A percentile compares a stretch with the other conserved stretches of the same genome.
These are phyloP conservation scores for Hypselothyrea guttata DNA, from an alignment of 2,888 invertebrate genomes.

Conservation along the genomic window DNA sequence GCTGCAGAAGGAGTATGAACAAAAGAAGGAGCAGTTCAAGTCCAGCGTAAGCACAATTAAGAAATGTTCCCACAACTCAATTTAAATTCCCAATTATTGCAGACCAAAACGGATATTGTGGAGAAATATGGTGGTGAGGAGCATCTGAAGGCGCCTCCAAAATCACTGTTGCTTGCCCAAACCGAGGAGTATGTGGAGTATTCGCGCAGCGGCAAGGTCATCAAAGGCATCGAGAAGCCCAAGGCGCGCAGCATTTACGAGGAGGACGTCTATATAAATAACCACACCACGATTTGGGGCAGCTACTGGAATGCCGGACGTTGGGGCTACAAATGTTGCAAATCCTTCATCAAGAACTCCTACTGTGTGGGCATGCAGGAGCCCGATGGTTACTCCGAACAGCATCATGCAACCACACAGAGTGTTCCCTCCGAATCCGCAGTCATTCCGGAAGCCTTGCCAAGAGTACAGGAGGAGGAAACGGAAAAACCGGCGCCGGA, in stretches of 20 bases:
- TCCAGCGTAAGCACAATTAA: constrained; percentile 83
- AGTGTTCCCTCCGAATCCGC: constrained; percentile 2
- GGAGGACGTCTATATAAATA: constrained; percentile 95
- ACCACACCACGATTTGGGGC: constrained; percentile 98
- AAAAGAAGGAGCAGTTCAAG: constrained; percentile 95
- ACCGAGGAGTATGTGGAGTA: constrained; percentile 98
- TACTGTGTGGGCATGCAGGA: constrained; percentile 78
- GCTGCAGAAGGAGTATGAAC: constrained; percentile 93
- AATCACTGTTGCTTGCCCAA: constrained; percentile 93
- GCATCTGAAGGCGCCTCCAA: constrained; percentile 93
- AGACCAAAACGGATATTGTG: constrained; percentile 92
- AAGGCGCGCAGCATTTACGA: constrained; percentile 94
- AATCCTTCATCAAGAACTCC: constrained; percentile 87
- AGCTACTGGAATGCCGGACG: constrained; percentile 95
- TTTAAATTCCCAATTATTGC: constrained; percentile 45
- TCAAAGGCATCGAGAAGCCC: constrained; percentile 93
- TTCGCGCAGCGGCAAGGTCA: constrained; percentile 94
- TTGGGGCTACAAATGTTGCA: constrained; percentile 99
- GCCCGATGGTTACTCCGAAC: constrained; percentile 58
- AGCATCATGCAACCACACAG: constrained; percentile 27
- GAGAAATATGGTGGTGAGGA: constrained; percentile 98
- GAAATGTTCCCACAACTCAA: no score
- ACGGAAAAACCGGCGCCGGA: constrained; percentile 79
- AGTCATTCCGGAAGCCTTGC: constrained; percentile 17
- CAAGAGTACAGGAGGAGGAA: constrained; percentile 27